Evolutionary conservation across 2,113 vertebrate species (phyloP).

Genomic region (Silurus glanis): DNA sequence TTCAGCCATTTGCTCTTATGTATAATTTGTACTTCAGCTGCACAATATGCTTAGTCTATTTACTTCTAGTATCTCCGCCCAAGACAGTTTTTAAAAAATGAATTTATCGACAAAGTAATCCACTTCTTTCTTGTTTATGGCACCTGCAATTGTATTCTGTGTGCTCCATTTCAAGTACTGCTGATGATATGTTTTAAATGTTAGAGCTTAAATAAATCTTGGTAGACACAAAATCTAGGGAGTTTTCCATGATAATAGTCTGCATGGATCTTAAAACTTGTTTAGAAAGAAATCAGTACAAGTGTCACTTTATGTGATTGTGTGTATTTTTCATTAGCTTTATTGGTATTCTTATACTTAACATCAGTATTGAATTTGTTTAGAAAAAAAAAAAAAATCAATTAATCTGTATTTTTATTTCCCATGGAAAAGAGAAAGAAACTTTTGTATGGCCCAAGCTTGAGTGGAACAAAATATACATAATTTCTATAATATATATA

Average conservation of each 20-base stretch:
- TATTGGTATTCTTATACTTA: background rate
- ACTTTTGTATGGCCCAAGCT: no score
- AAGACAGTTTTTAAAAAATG: background rate
- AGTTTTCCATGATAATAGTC: background rate
- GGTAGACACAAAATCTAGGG: background rate
- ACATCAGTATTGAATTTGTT: background rate
- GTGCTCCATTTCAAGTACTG: background rate
- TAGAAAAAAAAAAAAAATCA: background rate
- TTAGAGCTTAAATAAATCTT: background rate
- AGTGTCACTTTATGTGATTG: background rate
- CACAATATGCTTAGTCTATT: background rate
- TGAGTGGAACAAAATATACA: no score
- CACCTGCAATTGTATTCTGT: background rate
- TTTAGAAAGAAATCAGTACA: background rate
- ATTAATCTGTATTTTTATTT: background rate
- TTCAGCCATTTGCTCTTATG: background rate
- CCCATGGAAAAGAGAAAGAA: no score
- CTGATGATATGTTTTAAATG: background rate
- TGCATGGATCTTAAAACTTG: background rate
- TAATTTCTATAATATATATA: no score
- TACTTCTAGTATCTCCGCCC: background rate
- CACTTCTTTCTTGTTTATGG: background rate
- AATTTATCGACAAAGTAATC: background rate
- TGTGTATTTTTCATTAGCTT: background rate
- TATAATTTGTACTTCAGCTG: background rate